Conservation (phyloP, 1,140 invertebrate species). For the Heliconius congener region DNA sequence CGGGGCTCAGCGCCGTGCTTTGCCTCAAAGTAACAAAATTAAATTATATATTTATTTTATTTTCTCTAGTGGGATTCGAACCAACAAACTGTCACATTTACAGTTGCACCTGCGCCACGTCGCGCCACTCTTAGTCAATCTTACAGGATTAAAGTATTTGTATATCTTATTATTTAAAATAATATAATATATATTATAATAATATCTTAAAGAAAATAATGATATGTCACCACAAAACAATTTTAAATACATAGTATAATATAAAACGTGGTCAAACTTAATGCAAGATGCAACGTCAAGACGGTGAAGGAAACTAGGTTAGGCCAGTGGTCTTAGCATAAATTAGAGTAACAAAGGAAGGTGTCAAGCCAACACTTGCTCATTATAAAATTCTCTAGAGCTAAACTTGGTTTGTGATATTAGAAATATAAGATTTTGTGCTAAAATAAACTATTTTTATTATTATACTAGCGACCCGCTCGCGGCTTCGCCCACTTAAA, state of each 20-base stretch:
- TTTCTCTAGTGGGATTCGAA: no score
- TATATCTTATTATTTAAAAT: no score
- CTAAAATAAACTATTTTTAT: neutral
- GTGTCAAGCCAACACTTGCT: slow-evolving; percentile 9
- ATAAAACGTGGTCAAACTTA: slow-evolving; percentile 6
- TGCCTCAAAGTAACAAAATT: no score
- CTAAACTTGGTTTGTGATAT: neutral
- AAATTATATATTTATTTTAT: no score
- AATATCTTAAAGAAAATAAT: neutral
- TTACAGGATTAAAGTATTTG: no score
- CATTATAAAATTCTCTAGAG: slow-evolving; percentile 10
- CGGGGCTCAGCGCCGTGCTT: no score
- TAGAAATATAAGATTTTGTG: neutral
- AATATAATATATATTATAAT: no score
- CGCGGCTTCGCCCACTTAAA: no score
- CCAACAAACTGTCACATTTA: no score
- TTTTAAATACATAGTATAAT: neutral
- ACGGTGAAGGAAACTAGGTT: slow-evolving; percentile 6
- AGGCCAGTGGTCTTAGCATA: slow-evolving; percentile 8
- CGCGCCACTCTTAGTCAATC: no score
- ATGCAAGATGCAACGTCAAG: slow-evolving; percentile 10
- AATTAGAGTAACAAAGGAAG: slow-evolving; percentile 2
- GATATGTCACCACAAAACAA: neutral
- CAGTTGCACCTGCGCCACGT: no score
- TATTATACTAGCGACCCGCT: no score